A percentile compares a stretch with the other conserved stretches of the same genome.
phyloP scores from a whole-genome alignment of 2,797 vertebrate genomes.

The Zenarchopterus dispar region DNA sequence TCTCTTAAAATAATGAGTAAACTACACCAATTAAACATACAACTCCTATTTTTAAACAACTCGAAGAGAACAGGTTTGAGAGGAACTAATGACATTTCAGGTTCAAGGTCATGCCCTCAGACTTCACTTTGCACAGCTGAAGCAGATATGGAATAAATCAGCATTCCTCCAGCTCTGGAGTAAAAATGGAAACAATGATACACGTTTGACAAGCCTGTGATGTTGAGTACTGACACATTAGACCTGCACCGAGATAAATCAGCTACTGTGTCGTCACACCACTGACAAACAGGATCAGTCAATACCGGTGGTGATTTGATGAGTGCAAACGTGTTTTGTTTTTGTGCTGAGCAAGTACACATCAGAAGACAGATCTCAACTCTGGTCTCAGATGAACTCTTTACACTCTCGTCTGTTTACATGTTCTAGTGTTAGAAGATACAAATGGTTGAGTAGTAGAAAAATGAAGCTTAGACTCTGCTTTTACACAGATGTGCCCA shows the following conservation, averaged over 20 bases:
- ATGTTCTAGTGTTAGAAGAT: slow-evolving; percentile 40
- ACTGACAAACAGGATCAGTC: no score
- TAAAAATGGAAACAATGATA: not conserved
- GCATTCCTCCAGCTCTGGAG: slow-evolving; percentile 1
- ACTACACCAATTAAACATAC: slow-evolving; percentile 12
- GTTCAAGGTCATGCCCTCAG: not conserved
- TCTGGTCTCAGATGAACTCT: slow-evolving; percentile 34
- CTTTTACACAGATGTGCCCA: slow-evolving; percentile 51
- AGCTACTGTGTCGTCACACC: no score
- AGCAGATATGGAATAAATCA: not conserved
- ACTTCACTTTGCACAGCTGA: not conserved
- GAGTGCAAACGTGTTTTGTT: not conserved
- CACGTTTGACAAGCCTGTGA: not conserved
- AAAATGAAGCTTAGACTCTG: slow-evolving; percentile 24
- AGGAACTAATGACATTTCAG: slow-evolving; percentile 5
- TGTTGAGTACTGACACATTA: no score
- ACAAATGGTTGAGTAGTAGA: slow-evolving; percentile 44
- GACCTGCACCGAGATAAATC: no score
- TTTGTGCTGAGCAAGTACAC: not conserved
- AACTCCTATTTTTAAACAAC: slow-evolving; percentile 6
- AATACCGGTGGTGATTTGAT: not conserved
- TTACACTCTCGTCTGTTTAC: slow-evolving; percentile 16
- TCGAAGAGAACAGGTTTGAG: not conserved
- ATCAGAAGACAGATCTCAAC: slow-evolving; percentile 21
- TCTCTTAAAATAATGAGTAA: not conserved